A percentile compares a stretch with the other conserved stretches of the same genome.
phyloP scores from a whole-genome alignment of 2,888 invertebrate species.

The Chouioia cunea region DNA sequence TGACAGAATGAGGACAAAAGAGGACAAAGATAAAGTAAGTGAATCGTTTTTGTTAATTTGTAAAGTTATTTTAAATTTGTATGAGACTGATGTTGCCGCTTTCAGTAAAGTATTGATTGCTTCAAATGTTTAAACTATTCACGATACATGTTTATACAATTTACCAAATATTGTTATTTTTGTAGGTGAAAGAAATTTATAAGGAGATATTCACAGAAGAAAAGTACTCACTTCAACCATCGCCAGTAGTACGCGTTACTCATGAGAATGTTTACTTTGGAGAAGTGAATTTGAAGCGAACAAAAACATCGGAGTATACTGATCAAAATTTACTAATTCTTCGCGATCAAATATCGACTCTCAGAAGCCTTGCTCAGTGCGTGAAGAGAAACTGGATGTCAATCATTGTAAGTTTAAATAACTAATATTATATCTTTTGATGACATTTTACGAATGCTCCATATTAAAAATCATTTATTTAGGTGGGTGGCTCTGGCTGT shows the following conservation, averaged over 20 bases:
- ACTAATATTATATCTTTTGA: background rate
- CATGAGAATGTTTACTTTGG: slow-evolving; percentile 75
- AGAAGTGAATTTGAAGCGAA: slow-evolving; percentile 72
- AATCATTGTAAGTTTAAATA: slow-evolving; percentile 77
- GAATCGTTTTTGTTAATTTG: slow-evolving; percentile 15
- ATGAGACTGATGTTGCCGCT: no score
- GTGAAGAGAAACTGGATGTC: slow-evolving; percentile 93
- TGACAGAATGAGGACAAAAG: slow-evolving; percentile 85
- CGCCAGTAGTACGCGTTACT: slow-evolving; percentile 74
- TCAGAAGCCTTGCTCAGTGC: slow-evolving; percentile 88
- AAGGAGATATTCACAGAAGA: slow-evolving; percentile 67
- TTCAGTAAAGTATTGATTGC: no score
- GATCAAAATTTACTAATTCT: slow-evolving; percentile 69
- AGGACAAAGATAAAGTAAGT: slow-evolving; percentile 81
- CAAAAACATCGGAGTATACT: slow-evolving; percentile 65
- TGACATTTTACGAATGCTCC: background rate
- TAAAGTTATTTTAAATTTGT: slow-evolving; percentile 26
- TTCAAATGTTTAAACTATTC: background rate
- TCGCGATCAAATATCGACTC: slow-evolving; percentile 74
- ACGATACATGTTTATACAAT: slow-evolving; percentile 4
- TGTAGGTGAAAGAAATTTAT: slow-evolving; percentile 67
- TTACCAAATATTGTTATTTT: slow-evolving; percentile 32
- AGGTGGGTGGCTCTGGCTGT: slow-evolving; percentile 81
- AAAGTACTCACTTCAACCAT: slow-evolving; percentile 68
- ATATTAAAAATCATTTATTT: slow-evolving; percentile 26